Conservation (phyloP, 2,113 vertebrate genomes). For the Psammodynastes pulverulentus region DNA sequence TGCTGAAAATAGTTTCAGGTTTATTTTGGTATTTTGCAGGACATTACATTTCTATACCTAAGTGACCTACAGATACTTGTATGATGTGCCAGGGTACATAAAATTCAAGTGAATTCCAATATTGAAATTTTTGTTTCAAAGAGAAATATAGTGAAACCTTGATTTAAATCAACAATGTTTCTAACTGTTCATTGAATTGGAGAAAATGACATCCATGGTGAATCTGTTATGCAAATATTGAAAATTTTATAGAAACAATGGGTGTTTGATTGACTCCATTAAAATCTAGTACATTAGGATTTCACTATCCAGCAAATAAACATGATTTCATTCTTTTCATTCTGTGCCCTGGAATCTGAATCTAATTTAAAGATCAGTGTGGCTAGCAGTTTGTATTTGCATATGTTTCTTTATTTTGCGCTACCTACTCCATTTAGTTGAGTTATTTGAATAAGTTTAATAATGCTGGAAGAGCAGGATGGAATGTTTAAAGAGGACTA, state of each 20-base stretch:
- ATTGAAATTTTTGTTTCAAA: background rate
- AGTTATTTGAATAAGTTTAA: background rate
- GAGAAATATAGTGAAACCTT: background rate
- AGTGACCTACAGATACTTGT: conserved; percentile 15
- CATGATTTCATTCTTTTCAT: background rate
- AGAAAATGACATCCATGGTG: background rate
- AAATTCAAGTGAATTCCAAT: background rate
- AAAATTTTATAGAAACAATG: background rate
- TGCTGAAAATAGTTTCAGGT: conserved; percentile 36
- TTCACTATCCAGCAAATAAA: background rate
- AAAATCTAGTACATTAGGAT: background rate
- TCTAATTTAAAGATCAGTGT: background rate
- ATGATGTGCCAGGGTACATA: background rate
- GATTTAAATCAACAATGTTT: background rate
- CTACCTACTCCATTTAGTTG: background rate
- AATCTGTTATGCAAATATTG: background rate
- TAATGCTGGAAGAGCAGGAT: background rate
- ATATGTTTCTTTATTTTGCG: background rate
- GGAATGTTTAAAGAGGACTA: background rate
- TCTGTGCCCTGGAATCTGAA: background rate
- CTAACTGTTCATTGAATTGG: background rate
- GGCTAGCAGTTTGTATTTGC: background rate
- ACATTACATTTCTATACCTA: background rate
- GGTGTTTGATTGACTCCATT: background rate
- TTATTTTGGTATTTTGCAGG: conserved; percentile 42